Base-by-base conservation (phyloP, 1,140 invertebrate species). In the Xylocopa sonorina region DNA sequence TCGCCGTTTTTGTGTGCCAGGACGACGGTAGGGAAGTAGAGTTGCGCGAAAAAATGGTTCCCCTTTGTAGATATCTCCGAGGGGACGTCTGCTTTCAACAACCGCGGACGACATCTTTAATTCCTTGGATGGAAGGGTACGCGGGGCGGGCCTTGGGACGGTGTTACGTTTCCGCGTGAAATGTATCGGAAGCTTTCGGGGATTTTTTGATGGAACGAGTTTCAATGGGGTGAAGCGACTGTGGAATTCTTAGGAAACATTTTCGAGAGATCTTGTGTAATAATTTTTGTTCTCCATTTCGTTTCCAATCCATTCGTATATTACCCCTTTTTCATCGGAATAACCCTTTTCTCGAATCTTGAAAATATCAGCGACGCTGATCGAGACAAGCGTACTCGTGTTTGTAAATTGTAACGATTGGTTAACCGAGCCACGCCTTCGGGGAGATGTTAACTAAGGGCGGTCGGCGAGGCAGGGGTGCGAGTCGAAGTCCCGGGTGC, bases 81-180 rank as follows among this genome's bases (percentile, higher is more conserved):
- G 29, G 27, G 24, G 24, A 55, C 53, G 53, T 2, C 18, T 21
- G 50, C 24, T 55, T 55, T 27, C 53, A 29, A 29, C 53, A 2
- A 27, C 24, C 24, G 24, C 9, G 24, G 14, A 55, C 24, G 53
- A 29, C 53, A 24, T 55, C 53, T 55, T 55, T 55, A 55, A 55
- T 55, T 55, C 53, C 29, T 55, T 55, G 29, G 53, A 55, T 55
- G 53, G 53, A 55, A 55, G 24, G 24, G 12, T 55, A 14, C 53
- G 53, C 29, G 24, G n/a, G 12, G 24, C 24, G 7, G 53, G n/a
- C 24, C 53, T n/a, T 27, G 9, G n/a, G 24, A 53, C 51, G 51
- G 21, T 53, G 51, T n/a, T 1, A 24, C 10, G 27, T 55, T 55
- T 55, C 3, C 53, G 10, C 9, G 53, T 18, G 4, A 21, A 21